Evolutionary conservation across 2,888 invertebrate species (phyloP), one percentile per base, ranked within the genome.

Genomic region (Cheilosia variabilis): DNA sequence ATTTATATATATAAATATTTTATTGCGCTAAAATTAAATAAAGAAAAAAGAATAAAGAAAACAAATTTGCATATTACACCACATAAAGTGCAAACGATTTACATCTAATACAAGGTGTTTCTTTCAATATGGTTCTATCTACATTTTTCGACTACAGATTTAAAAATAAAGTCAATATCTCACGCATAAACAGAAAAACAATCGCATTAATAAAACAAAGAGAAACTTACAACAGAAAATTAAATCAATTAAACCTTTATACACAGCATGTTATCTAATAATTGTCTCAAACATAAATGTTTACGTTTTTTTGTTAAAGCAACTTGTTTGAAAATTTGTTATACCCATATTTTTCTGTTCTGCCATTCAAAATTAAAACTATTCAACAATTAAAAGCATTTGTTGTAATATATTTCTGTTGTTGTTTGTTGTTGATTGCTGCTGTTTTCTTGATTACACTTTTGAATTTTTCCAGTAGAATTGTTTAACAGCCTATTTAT

Each of bases 21-120:
- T 80, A 80, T 80, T 80, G 60, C 62, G 55, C 75, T 80, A 80
- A 45, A n/a, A 68, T 68, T 80, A 75, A 80, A 81, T 81, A 75
- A 68, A 57, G 63, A 27, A 47, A 41, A 34, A 63, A 68, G 19
- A 62, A 43, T 22, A 65, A n/a, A 53, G 43, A 31, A 71, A 52
- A 60, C 41, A 17, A 47, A 37, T 69, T 58, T 55, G 45, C 73
- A 73, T 34, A 58, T 47, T 50, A 63, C 52, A 66, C 65, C 52
- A 63, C 27, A 52, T 37, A 45, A 60, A 58, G 27, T 73, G 53
- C 10, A 37, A 72, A 60, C 41, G 17, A 43, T 62, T 65, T 72
- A 71, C 50, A 57, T 27, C 63, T 63, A 41, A 53, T 55, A 50
- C 63, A 62, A 57, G 52, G 2, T 62, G 55, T 27, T 52, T 41